Conservation (phyloP, 2,888 invertebrate species). For the Lysandra coridon region DNA sequence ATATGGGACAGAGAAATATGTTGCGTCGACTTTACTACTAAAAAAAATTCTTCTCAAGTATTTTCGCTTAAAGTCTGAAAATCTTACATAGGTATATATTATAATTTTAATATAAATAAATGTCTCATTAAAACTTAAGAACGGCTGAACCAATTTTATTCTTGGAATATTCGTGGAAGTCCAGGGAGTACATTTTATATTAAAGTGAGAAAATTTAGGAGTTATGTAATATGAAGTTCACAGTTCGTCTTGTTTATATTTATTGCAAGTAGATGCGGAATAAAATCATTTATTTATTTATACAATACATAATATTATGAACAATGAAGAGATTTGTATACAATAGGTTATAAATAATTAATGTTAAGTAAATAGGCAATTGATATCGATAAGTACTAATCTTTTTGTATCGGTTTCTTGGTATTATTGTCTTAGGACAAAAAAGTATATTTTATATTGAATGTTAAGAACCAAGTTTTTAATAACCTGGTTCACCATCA, state of each 20-base stretch:
- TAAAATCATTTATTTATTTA: background rate
- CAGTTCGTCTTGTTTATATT: background rate
- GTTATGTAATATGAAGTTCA: no score
- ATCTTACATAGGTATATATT: no score
- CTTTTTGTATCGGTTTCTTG: background rate
- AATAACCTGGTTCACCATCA: no score
- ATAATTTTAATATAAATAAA: no score
- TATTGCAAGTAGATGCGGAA: background rate
- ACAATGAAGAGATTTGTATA: background rate
- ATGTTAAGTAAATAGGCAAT: background rate
- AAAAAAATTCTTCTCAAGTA: background rate
- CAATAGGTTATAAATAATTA: background rate
- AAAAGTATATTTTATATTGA: no score
- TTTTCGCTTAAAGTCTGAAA: background rate
- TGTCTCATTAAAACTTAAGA: no score
- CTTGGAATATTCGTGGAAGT: no score
- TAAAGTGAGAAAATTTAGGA: background rate
- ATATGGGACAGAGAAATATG: constrained; percentile 45
- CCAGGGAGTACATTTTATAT: background rate
- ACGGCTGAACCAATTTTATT: no score
- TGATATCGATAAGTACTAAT: background rate
- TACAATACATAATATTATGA: background rate
- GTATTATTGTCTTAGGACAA: background rate
- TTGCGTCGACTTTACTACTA: constrained; percentile 43
- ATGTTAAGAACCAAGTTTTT: no score